phyloP scores from a whole-genome alignment of 2,888 invertebrate species.

The Eristalis tenax region DNA sequence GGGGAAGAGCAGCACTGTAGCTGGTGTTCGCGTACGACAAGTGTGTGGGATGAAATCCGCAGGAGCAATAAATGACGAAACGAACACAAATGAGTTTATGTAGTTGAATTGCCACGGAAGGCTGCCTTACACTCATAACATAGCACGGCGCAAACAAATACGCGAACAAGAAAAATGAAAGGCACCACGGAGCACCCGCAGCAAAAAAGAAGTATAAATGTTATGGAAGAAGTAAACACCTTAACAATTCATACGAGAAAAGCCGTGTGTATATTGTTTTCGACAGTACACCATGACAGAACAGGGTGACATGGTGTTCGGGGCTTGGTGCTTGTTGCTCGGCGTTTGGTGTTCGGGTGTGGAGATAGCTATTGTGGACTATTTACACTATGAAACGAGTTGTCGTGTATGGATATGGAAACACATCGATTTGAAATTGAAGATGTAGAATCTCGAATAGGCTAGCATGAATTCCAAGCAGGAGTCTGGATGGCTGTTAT shows the following conservation, averaged over 20 bases:
- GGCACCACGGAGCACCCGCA: neutral
- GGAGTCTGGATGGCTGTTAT: constrained; percentile 4
- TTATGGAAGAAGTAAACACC: constrained; percentile 25
- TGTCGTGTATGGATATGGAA: constrained; percentile 47
- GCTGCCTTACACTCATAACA: constrained; percentile 26
- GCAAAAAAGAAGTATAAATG: neutral
- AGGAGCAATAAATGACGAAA: constrained; percentile 12
- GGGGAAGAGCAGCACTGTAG: constrained; percentile 32
- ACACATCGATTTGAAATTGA: constrained; percentile 62
- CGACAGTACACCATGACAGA: constrained; percentile 43
- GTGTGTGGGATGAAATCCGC: constrained; percentile 54
- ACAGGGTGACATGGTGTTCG: constrained; percentile 51
- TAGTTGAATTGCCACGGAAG: constrained; percentile 8
- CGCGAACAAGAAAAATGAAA: neutral
- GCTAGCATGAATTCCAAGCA: constrained; percentile 50
- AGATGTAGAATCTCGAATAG: constrained; percentile 65
- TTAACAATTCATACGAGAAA: constrained; percentile 35
- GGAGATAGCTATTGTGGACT: neutral
- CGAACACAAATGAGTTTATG: constrained; percentile 44
- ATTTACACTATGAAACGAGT: constrained; percentile 48
- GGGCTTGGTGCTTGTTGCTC: neutral
- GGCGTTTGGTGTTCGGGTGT: neutral
- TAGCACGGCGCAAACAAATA: neutral
- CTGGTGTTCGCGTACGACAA: constrained; percentile 27
- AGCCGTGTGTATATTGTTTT: constrained; percentile 46